Percentiles rank a stretch among this genome's conserved stretches.
These are phyloP conservation scores for Helogale parvula DNA, from an alignment of 2,113 vertebrate genomes.

Conservation along the genomic window DNA sequence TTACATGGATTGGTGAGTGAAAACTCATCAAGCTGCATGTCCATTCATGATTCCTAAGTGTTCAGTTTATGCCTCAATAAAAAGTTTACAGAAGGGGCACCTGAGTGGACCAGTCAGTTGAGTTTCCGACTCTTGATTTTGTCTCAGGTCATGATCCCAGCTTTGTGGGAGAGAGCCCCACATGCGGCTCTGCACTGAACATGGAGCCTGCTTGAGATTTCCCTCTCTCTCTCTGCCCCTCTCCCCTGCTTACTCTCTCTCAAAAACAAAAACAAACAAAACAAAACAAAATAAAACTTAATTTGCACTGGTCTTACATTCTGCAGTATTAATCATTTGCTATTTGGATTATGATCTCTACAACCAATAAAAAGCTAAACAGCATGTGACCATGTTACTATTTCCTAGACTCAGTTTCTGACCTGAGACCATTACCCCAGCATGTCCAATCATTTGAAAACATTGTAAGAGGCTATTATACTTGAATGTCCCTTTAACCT, in stretches of 20 bases:
- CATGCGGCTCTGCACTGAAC: no score
- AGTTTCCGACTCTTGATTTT: neutral
- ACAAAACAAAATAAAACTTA: neutral
- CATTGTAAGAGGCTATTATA: neutral
- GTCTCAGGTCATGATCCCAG: no score
- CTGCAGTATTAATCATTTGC: neutral
- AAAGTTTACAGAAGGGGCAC: neutral
- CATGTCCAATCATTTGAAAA: neutral
- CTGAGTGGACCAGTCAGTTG: no score
- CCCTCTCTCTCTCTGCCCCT: no score
- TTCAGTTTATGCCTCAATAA: neutral
- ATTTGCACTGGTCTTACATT: neutral
- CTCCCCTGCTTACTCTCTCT: no score
- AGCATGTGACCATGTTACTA: neutral
- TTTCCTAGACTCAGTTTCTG: neutral
- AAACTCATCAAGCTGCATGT: neutral
- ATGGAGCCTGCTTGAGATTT: no score
- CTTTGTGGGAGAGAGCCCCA: no score
- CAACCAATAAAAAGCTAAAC: neutral
- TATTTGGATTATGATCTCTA: neutral
- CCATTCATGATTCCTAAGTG: neutral
- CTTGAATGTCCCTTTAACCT: neutral
- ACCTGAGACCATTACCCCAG: neutral
- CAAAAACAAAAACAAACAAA: no score
- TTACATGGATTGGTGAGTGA: neutral